Percentiles rank a stretch among this genome's conserved stretches.
phyloP scores from a whole-genome alignment of 1,140 invertebrate genomes.

The Drosophila ficusphila region DNA sequence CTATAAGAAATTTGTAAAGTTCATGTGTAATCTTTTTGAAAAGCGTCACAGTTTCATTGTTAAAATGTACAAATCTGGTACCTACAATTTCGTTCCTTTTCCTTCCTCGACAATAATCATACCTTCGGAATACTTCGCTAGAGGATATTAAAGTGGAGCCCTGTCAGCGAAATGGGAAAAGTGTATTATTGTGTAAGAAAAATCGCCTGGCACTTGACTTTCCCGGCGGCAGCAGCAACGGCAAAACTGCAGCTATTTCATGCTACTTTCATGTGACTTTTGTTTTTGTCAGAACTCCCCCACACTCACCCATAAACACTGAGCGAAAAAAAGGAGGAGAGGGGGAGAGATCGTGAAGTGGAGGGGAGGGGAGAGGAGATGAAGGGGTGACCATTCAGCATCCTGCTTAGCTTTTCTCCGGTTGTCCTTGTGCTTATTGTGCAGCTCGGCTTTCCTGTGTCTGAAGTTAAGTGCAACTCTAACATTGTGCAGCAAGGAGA shows the following conservation, averaged over 20 bases:
- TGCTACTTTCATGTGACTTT: slow-evolving; percentile 76
- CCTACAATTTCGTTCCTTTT: not conserved
- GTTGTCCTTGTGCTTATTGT: slow-evolving; percentile 74
- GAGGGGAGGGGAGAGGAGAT: not conserved
- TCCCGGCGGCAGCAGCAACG: slow-evolving; percentile 42
- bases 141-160: slow-evolving; percentile 38
- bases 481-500: slow-evolving; percentile 72
- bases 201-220: slow-evolving; percentile 77
- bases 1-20: too few species aligned
- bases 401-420: slow-evolving; percentile 51
- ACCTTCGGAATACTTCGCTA: not conserved
- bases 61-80: too few species aligned
- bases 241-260: slow-evolving; percentile 69
- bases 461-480: slow-evolving; percentile 82
- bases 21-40: too few species aligned
- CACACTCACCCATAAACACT: slow-evolving; percentile 20
- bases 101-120: slow-evolving; percentile 7
- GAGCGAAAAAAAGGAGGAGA: not conserved
- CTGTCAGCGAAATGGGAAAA: slow-evolving; percentile 78
- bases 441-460: slow-evolving; percentile 67
- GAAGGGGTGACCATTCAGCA: slow-evolving; percentile 40
- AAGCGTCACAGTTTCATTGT: not conserved
- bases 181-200: slow-evolving; percentile 81
- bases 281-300: slow-evolving; percentile 69
- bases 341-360: too few species aligned